These are phyloP conservation scores for Hypomecis punctinalis DNA, from an alignment of 2,888 invertebrate species.

Conservation along the genomic window DNA sequence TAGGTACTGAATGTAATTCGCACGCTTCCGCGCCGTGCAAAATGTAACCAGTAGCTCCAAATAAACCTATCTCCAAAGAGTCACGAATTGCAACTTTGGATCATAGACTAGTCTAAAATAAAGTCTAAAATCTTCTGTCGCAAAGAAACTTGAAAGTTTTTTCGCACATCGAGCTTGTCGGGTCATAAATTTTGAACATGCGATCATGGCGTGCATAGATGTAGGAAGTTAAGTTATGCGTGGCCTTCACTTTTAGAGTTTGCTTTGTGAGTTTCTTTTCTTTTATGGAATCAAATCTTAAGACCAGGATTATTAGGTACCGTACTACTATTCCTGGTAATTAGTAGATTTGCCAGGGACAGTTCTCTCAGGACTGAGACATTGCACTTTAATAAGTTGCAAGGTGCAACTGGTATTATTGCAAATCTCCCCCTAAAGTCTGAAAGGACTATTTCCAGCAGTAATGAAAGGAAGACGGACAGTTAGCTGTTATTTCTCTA, in stretches of 20 bases:
- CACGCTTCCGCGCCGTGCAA: constrained; percentile 34
- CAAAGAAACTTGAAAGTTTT: constrained; percentile 18
- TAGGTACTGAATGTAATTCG: constrained; percentile 17
- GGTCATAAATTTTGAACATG: constrained; percentile 18
- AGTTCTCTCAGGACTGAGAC: too few species aligned
- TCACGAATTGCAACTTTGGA: not conserved
- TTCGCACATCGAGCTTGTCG: constrained; percentile 1
- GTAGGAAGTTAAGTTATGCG: constrained; percentile 6
- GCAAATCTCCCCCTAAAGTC: too few species aligned
- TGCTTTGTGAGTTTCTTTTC: not conserved
- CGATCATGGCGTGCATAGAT: constrained; percentile 9
- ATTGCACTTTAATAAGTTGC: too few species aligned
- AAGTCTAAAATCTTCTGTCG: constrained; percentile 7
- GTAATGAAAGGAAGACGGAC: too few species aligned
- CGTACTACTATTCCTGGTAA: too few species aligned
- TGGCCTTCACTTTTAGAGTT: constrained; percentile 6
- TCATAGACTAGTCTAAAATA: not conserved
- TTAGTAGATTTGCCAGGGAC: too few species aligned
- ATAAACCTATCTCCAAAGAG: constrained; percentile 4
- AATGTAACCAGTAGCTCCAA: not conserved
- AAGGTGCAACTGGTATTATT: too few species aligned
- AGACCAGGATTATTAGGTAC: too few species aligned
- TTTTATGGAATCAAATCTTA: too few species aligned
- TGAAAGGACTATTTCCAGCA: too few species aligned
- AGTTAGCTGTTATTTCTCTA: too few species aligned